Conservation (phyloP, 2,113 vertebrate genomes). For the Ciconia boyciana region DNA sequence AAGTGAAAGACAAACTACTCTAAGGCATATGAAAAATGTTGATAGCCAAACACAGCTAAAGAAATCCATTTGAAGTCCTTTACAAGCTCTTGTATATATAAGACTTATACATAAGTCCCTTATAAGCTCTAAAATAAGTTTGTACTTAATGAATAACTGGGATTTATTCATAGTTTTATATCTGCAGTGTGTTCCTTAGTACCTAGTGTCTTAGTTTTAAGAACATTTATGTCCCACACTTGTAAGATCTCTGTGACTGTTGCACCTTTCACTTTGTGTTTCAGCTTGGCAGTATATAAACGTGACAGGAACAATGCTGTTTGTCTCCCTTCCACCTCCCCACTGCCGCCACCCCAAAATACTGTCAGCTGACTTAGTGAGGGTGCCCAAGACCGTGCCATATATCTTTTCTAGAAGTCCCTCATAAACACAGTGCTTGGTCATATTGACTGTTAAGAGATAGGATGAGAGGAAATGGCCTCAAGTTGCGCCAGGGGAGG, state of each 20-base stretch:
- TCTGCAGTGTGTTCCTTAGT: background rate
- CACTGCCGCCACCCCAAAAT: background rate
- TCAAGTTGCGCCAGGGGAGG: too few species aligned
- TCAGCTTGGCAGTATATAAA: background rate
- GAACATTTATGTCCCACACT: background rate
- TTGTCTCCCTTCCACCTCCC: background rate
- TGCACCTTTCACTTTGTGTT: background rate
- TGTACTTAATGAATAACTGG: background rate
- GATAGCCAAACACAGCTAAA: background rate
- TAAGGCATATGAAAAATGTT: background rate
- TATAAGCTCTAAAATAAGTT: background rate
- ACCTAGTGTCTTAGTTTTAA: background rate
- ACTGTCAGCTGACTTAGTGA: background rate
- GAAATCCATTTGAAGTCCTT: background rate
- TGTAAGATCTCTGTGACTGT: background rate
- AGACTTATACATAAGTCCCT: background rate
- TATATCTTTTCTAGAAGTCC: background rate
- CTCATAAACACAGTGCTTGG: background rate
- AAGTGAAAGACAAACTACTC: background rate
- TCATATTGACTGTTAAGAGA: background rate
- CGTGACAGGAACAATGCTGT: background rate
- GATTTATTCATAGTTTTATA: background rate
- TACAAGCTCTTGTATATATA: background rate
- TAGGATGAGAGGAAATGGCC: too few species aligned
- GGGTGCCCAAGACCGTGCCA: background rate